Percentiles rank a stretch among this genome's conserved stretches.
phyloP scores from a whole-genome alignment of 1,140 invertebrate species.

The Epicauta chinensis region DNA sequence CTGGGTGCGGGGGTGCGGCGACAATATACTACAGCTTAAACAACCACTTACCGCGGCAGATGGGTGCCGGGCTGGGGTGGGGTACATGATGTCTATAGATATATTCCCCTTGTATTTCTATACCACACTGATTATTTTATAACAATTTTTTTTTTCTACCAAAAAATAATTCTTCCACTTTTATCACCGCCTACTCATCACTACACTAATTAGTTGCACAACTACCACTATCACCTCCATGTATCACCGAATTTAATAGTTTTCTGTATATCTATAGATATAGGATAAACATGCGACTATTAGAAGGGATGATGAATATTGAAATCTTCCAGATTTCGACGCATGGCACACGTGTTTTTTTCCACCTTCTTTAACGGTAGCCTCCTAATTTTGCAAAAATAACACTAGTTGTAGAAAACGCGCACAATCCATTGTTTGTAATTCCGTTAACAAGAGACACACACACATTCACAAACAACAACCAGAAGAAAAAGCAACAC shows the following conservation, averaged over 20 bases:
- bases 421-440: constrained; percentile 23
- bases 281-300: no score
- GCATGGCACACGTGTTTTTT: background rate
- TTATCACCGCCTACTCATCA: constrained; percentile 12
- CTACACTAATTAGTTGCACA: background rate
- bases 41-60: constrained; percentile 50
- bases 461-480: background rate
- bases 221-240: no score
- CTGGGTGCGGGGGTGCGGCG: constrained; percentile 6
- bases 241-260: no score
- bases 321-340: background rate
- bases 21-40: constrained; percentile 8
- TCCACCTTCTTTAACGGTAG: background rate
- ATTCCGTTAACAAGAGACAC: constrained; percentile 6
- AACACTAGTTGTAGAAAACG: constrained; percentile 4
- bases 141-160: no score
- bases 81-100: constrained; percentile 47
- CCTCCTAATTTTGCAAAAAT: no score
- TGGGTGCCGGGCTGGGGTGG: constrained; percentile 54
- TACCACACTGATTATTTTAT: background rate
- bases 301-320: no score
- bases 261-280: no score
- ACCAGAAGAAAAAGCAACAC: no score
- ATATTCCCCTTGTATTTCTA: background rate
- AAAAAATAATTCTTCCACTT: constrained; percentile 2